Conservation (phyloP, 2,888 invertebrate genomes). For the Hermodice carunculata region DNA sequence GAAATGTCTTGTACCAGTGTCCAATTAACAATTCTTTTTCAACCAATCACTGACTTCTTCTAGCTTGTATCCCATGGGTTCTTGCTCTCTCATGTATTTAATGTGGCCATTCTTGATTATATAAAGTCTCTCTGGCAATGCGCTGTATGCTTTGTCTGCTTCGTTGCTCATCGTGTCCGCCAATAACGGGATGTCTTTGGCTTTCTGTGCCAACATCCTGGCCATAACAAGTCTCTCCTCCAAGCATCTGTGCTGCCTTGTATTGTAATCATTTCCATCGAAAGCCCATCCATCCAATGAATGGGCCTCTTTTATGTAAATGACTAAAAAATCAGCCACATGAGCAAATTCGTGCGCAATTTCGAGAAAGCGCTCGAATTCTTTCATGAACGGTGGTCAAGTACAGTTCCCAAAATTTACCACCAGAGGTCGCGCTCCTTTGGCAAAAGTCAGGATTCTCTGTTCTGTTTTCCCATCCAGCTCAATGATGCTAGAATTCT, state of each 20-base stretch:
- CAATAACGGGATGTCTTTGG: constrained; percentile 41
- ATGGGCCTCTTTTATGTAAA: constrained; percentile 59
- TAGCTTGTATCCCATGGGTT: constrained; percentile 43
- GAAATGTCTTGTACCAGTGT: too few species aligned
- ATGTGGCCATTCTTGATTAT: constrained; percentile 46
- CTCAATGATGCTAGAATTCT: too few species aligned
- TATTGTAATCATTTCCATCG: constrained; percentile 41
- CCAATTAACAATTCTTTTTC: too few species aligned
- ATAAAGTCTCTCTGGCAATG: constrained; percentile 51
- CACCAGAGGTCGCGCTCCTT: constrained; percentile 46
- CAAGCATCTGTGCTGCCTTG: too few species aligned
- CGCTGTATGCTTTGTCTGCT: constrained; percentile 47
- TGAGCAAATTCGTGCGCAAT: constrained; percentile 44
- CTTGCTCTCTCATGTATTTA: constrained; percentile 47
- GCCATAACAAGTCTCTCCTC: constrained; percentile 45
- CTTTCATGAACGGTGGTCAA: constrained; percentile 54
- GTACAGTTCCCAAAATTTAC: constrained; percentile 59
- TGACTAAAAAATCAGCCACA: constrained; percentile 49
- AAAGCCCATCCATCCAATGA: constrained; percentile 54
- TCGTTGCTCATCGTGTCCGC: constrained; percentile 49
- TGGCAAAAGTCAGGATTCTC: constrained; percentile 24
- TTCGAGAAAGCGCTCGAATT: constrained; percentile 45
- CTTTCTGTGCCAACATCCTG: background rate
- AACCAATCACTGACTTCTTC: constrained; percentile 11
- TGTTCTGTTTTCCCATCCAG: too few species aligned